These are phyloP conservation scores for Anoura caudifer DNA, from an alignment of 2,113 vertebrate genomes.

Conservation along the genomic window DNA sequence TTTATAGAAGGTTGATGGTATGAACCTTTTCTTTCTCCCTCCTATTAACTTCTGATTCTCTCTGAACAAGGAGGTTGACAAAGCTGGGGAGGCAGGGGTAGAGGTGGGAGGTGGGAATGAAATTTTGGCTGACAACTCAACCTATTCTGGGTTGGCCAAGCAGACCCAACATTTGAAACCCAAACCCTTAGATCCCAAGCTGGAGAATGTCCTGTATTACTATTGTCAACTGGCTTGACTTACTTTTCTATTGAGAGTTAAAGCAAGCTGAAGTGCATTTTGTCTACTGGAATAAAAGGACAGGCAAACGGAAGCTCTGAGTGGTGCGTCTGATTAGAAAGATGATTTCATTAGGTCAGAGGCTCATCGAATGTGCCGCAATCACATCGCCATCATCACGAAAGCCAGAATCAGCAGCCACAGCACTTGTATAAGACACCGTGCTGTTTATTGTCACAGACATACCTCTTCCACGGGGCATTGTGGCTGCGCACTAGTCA, in stretches of 20 bases:
- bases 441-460: slow-evolving; percentile 63
- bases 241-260: neutral
- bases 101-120: neutral
- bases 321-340: slow-evolving; percentile 37
- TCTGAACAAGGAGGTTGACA: neutral
- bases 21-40: neutral
- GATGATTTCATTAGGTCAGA: slow-evolving; percentile 29
- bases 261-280: neutral
- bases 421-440: neutral
- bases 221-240: neutral
- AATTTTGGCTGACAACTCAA: neutral
- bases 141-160: neutral
- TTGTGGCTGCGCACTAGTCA: slow-evolving; percentile 86
- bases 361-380: neutral
- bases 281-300: slow-evolving; percentile 36
- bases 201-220: neutral
- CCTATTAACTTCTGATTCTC: neutral
- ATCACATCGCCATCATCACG: slow-evolving; percentile 43
- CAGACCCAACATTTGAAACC: neutral
- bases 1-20: neutral
- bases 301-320: slow-evolving; percentile 19
- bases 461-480: slow-evolving; percentile 86
- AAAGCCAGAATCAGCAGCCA: slow-evolving; percentile 52
- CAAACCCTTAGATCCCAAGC: neutral
- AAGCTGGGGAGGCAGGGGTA: neutral